Evolutionary conservation across 1,140 invertebrate species (phyloP), one percentile per base, ranked within the genome.

Genomic region (Teleogryllus occipitalis): DNA sequence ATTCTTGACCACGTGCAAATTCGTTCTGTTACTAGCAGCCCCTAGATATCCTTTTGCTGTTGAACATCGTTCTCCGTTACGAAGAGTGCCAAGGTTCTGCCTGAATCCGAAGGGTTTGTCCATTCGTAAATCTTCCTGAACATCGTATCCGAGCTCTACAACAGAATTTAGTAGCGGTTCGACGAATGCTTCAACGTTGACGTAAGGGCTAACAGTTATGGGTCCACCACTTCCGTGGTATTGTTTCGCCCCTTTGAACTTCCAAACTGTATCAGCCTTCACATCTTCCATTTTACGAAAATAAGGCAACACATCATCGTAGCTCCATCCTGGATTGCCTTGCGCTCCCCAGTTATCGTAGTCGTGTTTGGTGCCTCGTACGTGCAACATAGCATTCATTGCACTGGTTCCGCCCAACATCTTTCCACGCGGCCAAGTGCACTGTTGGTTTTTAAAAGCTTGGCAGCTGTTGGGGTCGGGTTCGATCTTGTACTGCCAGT

Each of bases 401-500:
- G 86, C 86, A 10, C 87, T 88, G 39, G 75, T 75, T 5, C 82
- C 82, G 21, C 82, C 82, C 0, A 82, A 49, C 3, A 82, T 80
- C 78, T 83, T 90, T 4, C 88, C 90, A 80, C 89, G 86, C 0
- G 88, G 86, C 90, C 90, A 91, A 12, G 83, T 83, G 82, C 89
- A 90, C 22, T 85, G 81, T 10, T 87, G 85, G 10, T 85, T 86
- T 0, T 84, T 27, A 22, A 76, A 84, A 18, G 85, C 86, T 22
- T 89, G 84, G 81, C 90, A 92, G 7, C 89, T 90, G n/a, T 85
- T 85, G 21, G 87, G 83, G 84, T 92, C 90, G 6, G 89, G 89
- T 83, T 90, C 90, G 0, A 91, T 93, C 78, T 87, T 85, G 82
- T 91, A 93, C 21, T 87, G 85, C 92, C 92, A 93, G 83, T 93